Conservation (phyloP, 1,140 invertebrate species). For the Yoshiicerus persimilis region DNA sequence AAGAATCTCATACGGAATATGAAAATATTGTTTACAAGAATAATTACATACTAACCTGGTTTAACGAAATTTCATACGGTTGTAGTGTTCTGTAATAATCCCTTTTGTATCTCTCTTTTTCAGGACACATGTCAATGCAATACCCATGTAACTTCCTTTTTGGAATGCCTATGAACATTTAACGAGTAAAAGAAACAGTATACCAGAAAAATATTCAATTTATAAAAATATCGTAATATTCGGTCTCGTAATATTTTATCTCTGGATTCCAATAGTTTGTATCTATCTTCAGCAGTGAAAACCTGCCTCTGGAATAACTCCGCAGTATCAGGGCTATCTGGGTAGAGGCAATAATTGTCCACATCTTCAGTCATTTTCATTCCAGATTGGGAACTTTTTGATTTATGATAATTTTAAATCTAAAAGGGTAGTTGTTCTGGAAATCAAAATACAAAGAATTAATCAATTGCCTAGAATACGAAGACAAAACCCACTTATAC, state of each 20-base stretch:
- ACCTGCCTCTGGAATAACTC: conserved; percentile 31
- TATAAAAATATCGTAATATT: conserved; percentile 49
- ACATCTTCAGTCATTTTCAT: neutral
- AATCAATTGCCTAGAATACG: too few relatives aligned
- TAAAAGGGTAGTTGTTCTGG: too few relatives aligned
- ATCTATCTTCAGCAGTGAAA: conserved; percentile 62
- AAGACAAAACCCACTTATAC: too few relatives aligned
- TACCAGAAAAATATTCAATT: conserved; percentile 26
- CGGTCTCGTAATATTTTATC: conserved; percentile 68
- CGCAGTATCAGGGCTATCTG: conserved; percentile 30
- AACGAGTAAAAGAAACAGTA: neutral
- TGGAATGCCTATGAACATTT: conserved; percentile 40
- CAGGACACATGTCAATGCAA: conserved; percentile 85
- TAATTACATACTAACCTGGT: conserved; percentile 23
- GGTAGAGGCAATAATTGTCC: conserved; percentile 11
- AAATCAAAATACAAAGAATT: too few relatives aligned
- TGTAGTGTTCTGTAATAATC: conserved; percentile 76
- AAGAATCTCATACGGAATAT: too few relatives aligned
- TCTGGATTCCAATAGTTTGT: conserved; percentile 66
- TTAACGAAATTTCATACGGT: conserved; percentile 64
- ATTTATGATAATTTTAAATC: too few relatives aligned
- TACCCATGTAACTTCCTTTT: conserved; percentile 41
- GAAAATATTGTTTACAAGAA: too few relatives aligned
- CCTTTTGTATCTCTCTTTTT: conserved; percentile 88
- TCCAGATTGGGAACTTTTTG: neutral